These are phyloP conservation scores for Pseudachorutes palmiensis DNA, from an alignment of 1,140 invertebrate species.

Conservation along the genomic window DNA sequence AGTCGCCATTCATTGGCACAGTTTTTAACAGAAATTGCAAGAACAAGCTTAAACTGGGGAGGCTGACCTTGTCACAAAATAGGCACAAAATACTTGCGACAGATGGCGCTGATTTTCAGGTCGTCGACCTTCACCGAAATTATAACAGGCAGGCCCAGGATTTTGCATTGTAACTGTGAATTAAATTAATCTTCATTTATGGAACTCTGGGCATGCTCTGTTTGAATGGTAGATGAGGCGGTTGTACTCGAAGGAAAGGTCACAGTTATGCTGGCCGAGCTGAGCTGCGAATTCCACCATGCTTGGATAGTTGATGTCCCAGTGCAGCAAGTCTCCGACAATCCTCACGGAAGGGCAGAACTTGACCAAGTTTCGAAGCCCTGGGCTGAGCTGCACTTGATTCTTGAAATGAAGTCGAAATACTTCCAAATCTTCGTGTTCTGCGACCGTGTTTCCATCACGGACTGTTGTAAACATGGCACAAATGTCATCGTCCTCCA, in stretches of 20 bases:
- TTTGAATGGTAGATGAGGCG: background rate
- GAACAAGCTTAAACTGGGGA: too few relatives aligned
- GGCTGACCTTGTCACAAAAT: too few relatives aligned
- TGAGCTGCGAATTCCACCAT: background rate
- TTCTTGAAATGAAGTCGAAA: conserved; percentile 23
- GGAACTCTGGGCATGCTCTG: background rate
- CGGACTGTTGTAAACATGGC: background rate
- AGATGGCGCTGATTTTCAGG: too few relatives aligned
- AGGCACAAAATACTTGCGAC: too few relatives aligned
- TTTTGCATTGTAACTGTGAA: too few relatives aligned
- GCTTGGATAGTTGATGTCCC: conserved; percentile 3
- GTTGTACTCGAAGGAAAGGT: background rate
- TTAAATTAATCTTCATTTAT: too few relatives aligned
- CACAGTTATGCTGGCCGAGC: background rate
- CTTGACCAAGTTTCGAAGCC: conserved; percentile 12
- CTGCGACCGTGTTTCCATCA: background rate
- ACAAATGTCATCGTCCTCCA: conserved; percentile 17
- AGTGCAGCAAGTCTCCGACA: conserved; percentile 22
- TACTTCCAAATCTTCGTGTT: conserved; percentile 12
- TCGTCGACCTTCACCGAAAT: too few relatives aligned
- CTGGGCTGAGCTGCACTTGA: conserved; percentile 7
- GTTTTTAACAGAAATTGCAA: too few relatives aligned
- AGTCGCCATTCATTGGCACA: too few relatives aligned
- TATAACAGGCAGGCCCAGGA: too few relatives aligned
- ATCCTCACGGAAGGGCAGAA: conserved; percentile 20